phyloP scores from a whole-genome alignment of 2,113 vertebrate species.

The Willisornis vidua region DNA sequence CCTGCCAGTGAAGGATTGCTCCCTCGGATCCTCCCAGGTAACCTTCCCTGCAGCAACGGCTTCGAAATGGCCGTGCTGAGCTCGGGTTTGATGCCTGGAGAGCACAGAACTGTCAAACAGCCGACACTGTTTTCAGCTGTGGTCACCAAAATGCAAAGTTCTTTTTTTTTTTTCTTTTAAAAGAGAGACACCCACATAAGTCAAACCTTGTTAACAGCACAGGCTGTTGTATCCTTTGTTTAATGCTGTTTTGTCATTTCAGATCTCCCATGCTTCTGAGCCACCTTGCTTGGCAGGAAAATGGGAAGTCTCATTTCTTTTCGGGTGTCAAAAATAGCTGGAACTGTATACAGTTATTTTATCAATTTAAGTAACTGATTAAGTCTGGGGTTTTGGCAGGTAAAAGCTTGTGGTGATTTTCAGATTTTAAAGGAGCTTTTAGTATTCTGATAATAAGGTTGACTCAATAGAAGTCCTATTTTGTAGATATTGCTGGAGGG shows the following conservation, averaged over 20 bases:
- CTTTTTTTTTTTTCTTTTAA: background rate
- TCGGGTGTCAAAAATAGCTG: background rate
- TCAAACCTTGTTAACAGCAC: background rate
- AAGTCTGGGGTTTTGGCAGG: background rate
- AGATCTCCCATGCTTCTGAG: background rate
- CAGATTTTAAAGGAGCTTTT: background rate
- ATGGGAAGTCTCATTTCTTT: background rate
- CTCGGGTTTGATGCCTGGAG: background rate
- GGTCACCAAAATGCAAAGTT: background rate
- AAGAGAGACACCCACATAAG: background rate
- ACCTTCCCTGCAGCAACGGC: fast-evolving
- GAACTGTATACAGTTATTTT: background rate
- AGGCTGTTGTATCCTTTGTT: background rate
- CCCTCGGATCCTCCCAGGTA: background rate
- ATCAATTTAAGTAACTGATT: background rate
- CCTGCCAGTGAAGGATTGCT: background rate
- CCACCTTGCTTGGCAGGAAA: background rate
- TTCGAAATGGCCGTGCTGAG: background rate
- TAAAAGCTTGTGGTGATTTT: background rate
- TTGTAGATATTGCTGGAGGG: background rate
- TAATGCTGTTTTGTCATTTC: background rate
- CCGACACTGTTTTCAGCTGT: background rate
- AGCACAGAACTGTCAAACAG: background rate
- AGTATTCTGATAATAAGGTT: background rate
- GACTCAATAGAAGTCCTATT: background rate